Evolutionary conservation across 1,140 invertebrate species (phyloP).

Genomic region (Philopotamus ludificatus): DNA sequence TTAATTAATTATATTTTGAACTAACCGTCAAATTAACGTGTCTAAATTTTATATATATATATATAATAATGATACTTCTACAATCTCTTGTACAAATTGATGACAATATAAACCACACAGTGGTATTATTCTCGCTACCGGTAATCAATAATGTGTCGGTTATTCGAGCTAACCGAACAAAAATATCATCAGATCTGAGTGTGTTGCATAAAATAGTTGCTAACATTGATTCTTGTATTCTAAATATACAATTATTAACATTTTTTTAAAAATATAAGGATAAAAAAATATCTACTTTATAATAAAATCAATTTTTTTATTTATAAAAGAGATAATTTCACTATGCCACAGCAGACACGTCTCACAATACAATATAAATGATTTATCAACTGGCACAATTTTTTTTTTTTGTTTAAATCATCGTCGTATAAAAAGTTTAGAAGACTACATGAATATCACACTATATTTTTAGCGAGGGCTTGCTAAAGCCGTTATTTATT

Average conservation of each 20-base stretch:
- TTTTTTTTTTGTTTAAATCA: constrained; percentile 14
- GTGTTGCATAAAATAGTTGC: constrained; percentile 20
- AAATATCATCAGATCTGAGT: constrained; percentile 18
- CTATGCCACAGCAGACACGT: not conserved
- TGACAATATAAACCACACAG: constrained; percentile 27
- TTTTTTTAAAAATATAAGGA: constrained; percentile 24
- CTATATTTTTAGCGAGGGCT: constrained; percentile 41
- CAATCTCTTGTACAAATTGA: constrained; percentile 19
- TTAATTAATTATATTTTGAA: too few relatives aligned
- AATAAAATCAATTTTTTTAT: constrained; percentile 26
- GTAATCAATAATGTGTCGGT: constrained; percentile 18
- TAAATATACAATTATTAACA: constrained; percentile 30
- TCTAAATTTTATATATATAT: not conserved
- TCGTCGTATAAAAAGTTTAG: constrained; percentile 40
- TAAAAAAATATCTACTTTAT: constrained; percentile 33
- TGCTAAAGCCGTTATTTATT: constrained; percentile 27
- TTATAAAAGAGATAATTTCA: constrained; percentile 21
- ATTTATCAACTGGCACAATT: constrained; percentile 32
- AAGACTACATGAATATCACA: constrained; percentile 43
- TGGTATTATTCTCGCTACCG: constrained; percentile 21
- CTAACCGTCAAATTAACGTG: not conserved
- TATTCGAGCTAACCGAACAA: constrained; percentile 10
- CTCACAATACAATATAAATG: not conserved
- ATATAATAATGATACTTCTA: not conserved
- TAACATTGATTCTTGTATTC: constrained; percentile 23